Evolutionary conservation across 2,113 vertebrate species (phyloP).

Genomic region (Dromiciops gliroides): DNA sequence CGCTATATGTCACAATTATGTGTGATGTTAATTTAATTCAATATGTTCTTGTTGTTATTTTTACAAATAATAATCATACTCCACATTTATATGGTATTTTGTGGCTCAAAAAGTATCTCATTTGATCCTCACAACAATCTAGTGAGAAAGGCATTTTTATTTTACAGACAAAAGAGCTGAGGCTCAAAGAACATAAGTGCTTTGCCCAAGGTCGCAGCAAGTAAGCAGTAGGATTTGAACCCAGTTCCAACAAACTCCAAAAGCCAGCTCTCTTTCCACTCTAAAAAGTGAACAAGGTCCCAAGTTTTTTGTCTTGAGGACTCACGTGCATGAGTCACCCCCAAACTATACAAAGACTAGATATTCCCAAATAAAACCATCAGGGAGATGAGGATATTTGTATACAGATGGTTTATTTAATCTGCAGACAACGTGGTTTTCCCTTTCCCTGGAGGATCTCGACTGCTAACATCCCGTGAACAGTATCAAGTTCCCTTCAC

Average conservation of each 20-base stretch:
- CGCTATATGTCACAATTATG: neutral
- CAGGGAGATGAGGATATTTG: slow-evolving; percentile 3
- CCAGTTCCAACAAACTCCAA: neutral
- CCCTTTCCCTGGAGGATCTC: neutral
- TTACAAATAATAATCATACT: neutral
- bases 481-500: neutral
- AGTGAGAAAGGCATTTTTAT: neutral
- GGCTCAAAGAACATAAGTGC: neutral
- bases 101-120: neutral
- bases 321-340: neutral
- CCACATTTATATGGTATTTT: neutral
- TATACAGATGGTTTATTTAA: slow-evolving; percentile 36
- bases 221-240: neutral
- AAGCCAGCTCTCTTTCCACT: neutral
- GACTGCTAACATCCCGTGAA: slow-evolving; percentile 30
- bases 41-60: neutral
- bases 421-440: slow-evolving; percentile 15
- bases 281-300: neutral
- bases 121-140: neutral
- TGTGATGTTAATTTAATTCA: neutral
- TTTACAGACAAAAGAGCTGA: neutral
- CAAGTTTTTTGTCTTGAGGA: neutral
- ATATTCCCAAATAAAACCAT: slow-evolving; percentile 14
- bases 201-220: neutral
- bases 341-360: slow-evolving; percentile 18